Evolutionary conservation across 2,113 vertebrate species (phyloP), one percentile per base, ranked within the genome.

Genomic region (Gorsachius goisagi): DNA sequence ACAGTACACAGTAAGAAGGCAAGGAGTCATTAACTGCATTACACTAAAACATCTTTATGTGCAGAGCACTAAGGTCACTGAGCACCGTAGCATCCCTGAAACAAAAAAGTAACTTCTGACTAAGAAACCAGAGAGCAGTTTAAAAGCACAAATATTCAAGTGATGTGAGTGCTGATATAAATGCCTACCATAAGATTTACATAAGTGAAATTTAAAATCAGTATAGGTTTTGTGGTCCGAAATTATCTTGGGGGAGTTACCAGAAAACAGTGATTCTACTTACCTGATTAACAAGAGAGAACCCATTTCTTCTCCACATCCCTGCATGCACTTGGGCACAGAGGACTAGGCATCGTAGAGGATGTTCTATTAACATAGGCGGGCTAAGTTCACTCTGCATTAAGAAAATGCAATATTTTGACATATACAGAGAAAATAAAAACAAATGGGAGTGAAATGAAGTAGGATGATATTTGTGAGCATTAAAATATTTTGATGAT

Each of bases 301-400:
- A 99, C 12, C 99, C 99, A 49, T 99, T 99, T 97, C 99, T 99
- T 92, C 99, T 98, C 99, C 99, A 99, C 99, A 99, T 99, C 73
- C 99, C 99, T 98, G 99, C 99, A 96, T 99, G 99, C 84, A 99
- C 99, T 98, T 99, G 99, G 53, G 99, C 99, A 98, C 99, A 99
- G 1, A 99, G 98, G 62, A 99, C 99, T 52, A 99, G 97, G 97
- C 99, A 99, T 89, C 99, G 99, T 6, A 99, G 98, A 35, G 99
- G 99, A 64, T 99, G 99, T 78, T 99, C 99, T 86, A 99, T 99
- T 76, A 99, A 95, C 98, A 99, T 99, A 15, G 99, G 99, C 5
- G 99, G 99, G 95, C 99, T 99, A 82, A 99, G 98, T 96, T 99
- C 99, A 95, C 99, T 99, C 99, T 99, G 97, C 18, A 80, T 45